Evolutionary conservation across 2,888 invertebrate species (phyloP).

Genomic region (Cenopis cana): DNA sequence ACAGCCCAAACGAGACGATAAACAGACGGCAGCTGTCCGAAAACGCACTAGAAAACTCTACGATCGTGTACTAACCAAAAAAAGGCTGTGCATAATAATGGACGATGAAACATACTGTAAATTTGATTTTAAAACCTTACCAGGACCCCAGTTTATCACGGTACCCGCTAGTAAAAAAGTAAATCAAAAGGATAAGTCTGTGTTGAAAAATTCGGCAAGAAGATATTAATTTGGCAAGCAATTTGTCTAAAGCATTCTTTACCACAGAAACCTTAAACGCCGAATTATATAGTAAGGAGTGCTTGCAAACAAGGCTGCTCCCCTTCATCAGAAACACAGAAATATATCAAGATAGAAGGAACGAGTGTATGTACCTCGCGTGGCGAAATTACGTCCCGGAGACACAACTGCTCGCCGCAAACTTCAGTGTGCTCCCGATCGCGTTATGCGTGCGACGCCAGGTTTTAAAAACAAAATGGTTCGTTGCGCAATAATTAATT

Average conservation of each 20-base stretch:
- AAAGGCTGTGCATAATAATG: slow-evolving; percentile 8
- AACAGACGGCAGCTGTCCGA: slow-evolving; percentile 5
- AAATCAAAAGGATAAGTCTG: slow-evolving; percentile 19
- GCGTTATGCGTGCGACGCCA: too few species aligned
- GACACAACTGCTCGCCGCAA: too few species aligned
- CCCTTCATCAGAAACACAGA: too few species aligned
- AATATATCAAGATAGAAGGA: too few species aligned
- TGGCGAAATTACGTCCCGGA: too few species aligned
- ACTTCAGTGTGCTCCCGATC: too few species aligned
- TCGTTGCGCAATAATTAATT: too few species aligned
- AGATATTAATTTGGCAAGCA: background rate
- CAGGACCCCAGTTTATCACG: background rate
- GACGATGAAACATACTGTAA: background rate
- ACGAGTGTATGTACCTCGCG: too few species aligned
- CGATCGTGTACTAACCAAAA: slow-evolving; percentile 3
- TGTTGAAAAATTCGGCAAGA: slow-evolving; percentile 2
- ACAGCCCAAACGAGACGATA: slow-evolving; percentile 48
- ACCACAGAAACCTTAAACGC: slow-evolving; percentile 12
- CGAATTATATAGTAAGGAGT: slow-evolving; percentile 1
- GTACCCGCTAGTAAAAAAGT: background rate
- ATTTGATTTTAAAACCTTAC: slow-evolving; percentile 10
- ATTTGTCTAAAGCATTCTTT: slow-evolving; percentile 3
- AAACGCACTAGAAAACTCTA: slow-evolving; percentile 9
- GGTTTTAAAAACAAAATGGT: too few species aligned
- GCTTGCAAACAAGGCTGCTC: slow-evolving; percentile 15